phyloP scores from a whole-genome alignment of 2,113 vertebrate genomes.

The Clupea harengus region DNA sequence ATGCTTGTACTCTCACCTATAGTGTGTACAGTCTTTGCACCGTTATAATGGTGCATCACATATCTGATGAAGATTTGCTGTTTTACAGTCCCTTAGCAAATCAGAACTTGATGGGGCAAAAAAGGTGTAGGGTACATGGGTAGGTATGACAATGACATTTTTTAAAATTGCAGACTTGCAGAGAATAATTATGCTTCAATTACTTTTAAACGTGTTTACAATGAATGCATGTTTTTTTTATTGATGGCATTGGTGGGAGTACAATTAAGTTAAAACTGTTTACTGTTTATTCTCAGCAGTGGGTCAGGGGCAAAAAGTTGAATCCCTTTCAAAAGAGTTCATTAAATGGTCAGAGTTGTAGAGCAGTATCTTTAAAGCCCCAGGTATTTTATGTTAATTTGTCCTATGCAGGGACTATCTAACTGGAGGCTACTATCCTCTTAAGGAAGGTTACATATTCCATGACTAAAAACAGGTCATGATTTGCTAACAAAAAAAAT shows the following conservation, averaged over 20 bases:
- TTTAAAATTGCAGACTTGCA: neutral
- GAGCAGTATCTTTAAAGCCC: neutral
- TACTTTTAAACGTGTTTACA: neutral
- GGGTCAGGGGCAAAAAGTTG: neutral
- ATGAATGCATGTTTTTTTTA: neutral
- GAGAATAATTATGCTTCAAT: neutral
- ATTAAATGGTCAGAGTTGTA: neutral
- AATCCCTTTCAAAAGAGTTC: neutral
- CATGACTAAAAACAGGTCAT: neutral
- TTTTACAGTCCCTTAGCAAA: neutral
- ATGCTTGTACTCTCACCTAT: slow-evolving; percentile 32
- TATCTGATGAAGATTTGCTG: slow-evolving; percentile 8
- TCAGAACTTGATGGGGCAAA: neutral
- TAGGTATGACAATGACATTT: neutral
- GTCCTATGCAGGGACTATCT: neutral
- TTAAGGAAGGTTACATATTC: neutral
- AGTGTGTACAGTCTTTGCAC: slow-evolving; percentile 24
- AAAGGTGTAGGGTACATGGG: neutral
- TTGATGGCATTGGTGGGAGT: neutral
- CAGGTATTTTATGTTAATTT: neutral
- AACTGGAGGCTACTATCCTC: neutral
- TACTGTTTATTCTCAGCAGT: neutral
- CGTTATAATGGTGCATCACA: neutral
- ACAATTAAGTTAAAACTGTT: neutral
- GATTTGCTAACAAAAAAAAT: slow-evolving; percentile 9